Base-by-base conservation (phyloP, 2,888 invertebrate genomes). In the Lasioglossum morio region DNA sequence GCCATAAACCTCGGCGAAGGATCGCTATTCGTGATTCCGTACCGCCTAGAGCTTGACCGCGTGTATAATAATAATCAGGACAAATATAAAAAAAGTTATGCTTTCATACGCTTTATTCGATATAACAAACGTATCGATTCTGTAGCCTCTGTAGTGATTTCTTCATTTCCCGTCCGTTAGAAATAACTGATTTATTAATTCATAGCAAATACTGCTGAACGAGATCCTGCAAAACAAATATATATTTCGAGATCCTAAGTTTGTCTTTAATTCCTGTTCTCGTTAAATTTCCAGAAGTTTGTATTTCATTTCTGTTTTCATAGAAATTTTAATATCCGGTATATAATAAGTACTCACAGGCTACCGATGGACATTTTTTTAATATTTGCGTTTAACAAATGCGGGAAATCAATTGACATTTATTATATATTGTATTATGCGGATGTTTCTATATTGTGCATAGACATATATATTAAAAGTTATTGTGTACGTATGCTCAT, bases 1-100 rank as follows among this genome's bases (percentile, higher is more conserved):
- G 81, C 80, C 85, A 84, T 88, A 81, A 84, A 88, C 34, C 40
- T 75, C 37, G 77, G 43, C 23, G 66, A 34, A 60, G 53, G 66
- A 66, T 37, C 72, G 63, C 46, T 48, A 37, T 72, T 72, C 37
- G 76, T 34, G 76, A 74, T 82, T 63, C 70, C 60, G 57, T 34
- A 19, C 66, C 2, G 7, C 69, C 74, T 43, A 77, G 60, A 40
- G 72, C 27, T 30, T 40, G 40, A 79, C 40, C 53, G 37, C 60
- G 14, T 19, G 46, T 46, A 46, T 16, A 46, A 46, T 57, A 57
- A 57, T 4, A 8, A 57, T 19, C 30, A 2, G 30, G 2, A 30
- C 5, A 16, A 30, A 30, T 30, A 5, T 30, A 3, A 10, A 30
- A 30, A 30, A 30, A 63, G 34, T 30, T 30, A 63, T 63, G 19